phyloP scores from a whole-genome alignment of 2,797 vertebrate genomes.

The Emys orbicularis region DNA sequence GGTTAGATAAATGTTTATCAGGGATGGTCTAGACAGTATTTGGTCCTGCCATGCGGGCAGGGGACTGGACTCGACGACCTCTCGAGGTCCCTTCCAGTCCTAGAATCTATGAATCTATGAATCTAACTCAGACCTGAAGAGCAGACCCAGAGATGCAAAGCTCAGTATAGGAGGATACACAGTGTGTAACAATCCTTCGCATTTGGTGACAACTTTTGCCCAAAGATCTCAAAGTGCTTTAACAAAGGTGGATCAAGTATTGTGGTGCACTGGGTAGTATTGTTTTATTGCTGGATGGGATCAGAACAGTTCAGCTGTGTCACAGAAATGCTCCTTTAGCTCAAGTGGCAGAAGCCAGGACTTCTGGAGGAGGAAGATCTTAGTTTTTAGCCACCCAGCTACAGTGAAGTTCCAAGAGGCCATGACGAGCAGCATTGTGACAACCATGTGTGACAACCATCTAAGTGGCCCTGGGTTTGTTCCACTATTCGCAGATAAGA shows the following conservation, averaged over 20 bases:
- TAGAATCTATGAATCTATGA: too few relatives aligned
- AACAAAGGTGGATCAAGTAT: neutral
- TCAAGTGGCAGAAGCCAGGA: neutral
- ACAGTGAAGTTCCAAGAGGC: neutral
- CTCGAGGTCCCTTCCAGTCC: too few relatives aligned
- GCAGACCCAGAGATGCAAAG: rapidly evolving
- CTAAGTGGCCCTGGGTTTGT: rapidly evolving
- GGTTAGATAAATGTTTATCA: too few relatives aligned
- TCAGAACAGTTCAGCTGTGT: neutral
- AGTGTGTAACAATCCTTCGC: rapidly evolving
- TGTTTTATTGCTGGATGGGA: neutral
- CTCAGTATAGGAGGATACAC: neutral
- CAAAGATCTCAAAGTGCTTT: neutral
- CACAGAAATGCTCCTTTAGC: neutral
- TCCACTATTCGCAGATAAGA: neutral
- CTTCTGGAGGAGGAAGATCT: neutral
- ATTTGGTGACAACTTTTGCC: neutral
- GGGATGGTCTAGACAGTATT: too few relatives aligned
- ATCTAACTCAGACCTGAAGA: neutral
- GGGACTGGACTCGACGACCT: too few relatives aligned
- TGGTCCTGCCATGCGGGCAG: too few relatives aligned
- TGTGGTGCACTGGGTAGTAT: neutral
- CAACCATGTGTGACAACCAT: neutral
- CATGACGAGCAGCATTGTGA: neutral
- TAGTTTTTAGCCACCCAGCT: neutral